Evolutionary conservation across 2,888 invertebrate genomes (phyloP).

Genomic region (Dasypolia templi): DNA sequence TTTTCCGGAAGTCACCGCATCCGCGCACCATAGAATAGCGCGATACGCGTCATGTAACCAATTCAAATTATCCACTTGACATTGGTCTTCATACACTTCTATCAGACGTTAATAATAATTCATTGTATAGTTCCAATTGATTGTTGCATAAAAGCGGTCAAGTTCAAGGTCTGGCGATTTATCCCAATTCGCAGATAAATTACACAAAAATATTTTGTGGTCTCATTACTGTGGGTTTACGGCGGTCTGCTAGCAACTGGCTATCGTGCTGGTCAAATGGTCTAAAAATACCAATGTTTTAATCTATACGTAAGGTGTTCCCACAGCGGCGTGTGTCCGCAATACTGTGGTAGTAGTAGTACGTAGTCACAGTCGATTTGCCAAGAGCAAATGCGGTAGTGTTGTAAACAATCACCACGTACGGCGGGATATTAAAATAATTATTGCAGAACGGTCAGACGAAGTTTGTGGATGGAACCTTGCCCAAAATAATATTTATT

Average conservation of each 20-base stretch:
- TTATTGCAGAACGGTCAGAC: slow-evolving; percentile 70
- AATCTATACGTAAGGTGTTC: slow-evolving; percentile 48
- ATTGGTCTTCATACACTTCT: slow-evolving; percentile 64
- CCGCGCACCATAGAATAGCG: slow-evolving; percentile 40
- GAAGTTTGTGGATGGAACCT: slow-evolving; percentile 77
- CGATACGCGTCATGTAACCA: slow-evolving; percentile 51
- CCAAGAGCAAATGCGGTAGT: slow-evolving; percentile 66
- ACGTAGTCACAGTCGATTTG: slow-evolving; percentile 62
- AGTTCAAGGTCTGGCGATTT: slow-evolving; percentile 64
- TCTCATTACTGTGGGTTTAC: slow-evolving; percentile 23
- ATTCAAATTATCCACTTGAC: slow-evolving; percentile 67
- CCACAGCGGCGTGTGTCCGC: slow-evolving; percentile 34
- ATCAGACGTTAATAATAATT: slow-evolving; percentile 59
- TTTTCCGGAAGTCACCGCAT: slow-evolving; percentile 48
- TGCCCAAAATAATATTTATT: slow-evolving; percentile 80
- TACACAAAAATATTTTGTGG: slow-evolving; percentile 13
- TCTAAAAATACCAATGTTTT: slow-evolving; percentile 55
- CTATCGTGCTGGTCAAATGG: slow-evolving; percentile 31
- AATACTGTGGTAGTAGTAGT: slow-evolving; percentile 51
- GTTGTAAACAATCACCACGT: slow-evolving; percentile 72
- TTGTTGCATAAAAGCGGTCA: slow-evolving; percentile 60
- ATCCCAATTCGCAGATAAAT: slow-evolving; percentile 19
- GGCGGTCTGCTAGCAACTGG: slow-evolving; percentile 21
- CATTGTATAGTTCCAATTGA: slow-evolving; percentile 44
- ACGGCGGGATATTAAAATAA: slow-evolving; percentile 74